Conservation (phyloP, 2,888 invertebrate genomes). For the Hirtodrosophila cameraria region DNA sequence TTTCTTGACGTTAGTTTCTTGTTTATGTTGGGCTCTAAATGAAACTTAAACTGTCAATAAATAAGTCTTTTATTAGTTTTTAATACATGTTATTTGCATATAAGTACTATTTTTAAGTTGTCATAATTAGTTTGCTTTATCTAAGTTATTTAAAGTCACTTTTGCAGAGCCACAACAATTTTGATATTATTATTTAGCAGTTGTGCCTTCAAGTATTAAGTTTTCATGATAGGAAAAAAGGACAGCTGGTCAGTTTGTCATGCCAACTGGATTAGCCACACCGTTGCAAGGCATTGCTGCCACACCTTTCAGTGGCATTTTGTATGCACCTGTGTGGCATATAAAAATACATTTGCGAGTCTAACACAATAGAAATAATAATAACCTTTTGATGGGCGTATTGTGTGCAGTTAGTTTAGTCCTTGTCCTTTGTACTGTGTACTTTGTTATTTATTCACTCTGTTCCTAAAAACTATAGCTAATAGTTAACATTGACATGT, state of each 20-base stretch:
- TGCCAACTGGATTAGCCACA: constrained; percentile 10
- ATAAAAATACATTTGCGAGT: not conserved
- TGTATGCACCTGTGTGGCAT: constrained; percentile 12
- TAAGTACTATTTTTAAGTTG: not conserved
- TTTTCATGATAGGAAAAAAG: constrained; percentile 17
- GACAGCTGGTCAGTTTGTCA: constrained; percentile 18
- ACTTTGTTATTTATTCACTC: no score
- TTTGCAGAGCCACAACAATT: constrained; percentile 7
- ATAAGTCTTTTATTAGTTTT: constrained; percentile 4
- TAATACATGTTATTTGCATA: constrained; percentile 7
- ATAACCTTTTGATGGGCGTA: no score
- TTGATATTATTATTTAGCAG: not conserved
- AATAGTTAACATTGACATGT: no score
- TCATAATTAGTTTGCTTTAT: constrained; percentile 31
- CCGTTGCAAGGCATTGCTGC: not conserved
- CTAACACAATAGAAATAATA: no score
- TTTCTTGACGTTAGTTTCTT: not conserved
- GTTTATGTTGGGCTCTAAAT: constrained; percentile 2
- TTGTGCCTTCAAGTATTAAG: not conserved
- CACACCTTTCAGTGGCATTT: constrained; percentile 36
- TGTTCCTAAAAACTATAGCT: no score
- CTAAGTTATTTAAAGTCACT: not conserved
- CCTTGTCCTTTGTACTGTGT: no score
- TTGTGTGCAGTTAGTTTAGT: constrained; percentile 27
- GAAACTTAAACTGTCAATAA: constrained; percentile 1